Conservation (phyloP, 2,113 vertebrate species). For the Manacus vitellinus region DNA sequence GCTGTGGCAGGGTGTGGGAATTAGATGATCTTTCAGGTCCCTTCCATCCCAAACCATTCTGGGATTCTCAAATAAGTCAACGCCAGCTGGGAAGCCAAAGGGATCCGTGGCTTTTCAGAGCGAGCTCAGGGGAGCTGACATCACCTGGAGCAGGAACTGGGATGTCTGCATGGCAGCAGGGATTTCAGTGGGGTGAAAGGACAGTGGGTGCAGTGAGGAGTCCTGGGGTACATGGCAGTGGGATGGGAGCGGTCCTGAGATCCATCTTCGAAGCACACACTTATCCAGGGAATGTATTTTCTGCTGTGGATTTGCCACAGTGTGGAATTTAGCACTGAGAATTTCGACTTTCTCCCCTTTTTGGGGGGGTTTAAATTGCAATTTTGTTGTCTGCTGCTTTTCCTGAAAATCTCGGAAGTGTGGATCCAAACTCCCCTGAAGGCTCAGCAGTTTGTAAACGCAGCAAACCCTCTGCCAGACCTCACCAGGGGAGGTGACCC, state of each 20-base stretch:
- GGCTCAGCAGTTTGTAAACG: neutral
- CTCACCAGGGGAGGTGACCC: rapidly evolving
- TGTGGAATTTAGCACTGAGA: neutral
- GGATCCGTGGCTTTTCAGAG: rapidly evolving
- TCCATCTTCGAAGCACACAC: rapidly evolving
- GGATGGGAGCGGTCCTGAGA: neutral
- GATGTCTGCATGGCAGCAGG: rapidly evolving
- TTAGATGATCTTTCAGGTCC: neutral
- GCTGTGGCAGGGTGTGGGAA: neutral
- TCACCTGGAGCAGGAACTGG: neutral
- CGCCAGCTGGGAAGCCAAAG: neutral
- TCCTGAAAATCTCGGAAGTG: neutral
- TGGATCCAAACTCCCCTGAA: neutral
- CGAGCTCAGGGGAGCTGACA: neutral
- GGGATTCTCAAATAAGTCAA: rapidly evolving
- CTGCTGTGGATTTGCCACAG: neutral
- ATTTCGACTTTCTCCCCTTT: neutral
- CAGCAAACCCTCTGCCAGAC: rapidly evolving
- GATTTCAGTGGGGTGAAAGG: neutral
- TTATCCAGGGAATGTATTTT: neutral
- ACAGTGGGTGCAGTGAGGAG: neutral
- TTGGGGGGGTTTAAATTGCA: neutral
- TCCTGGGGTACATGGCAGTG: rapidly evolving
- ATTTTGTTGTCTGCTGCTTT: neutral
- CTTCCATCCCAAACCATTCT: neutral